Evolutionary conservation across 1,140 invertebrate genomes (phyloP).

Genomic region (Drosophila auraria): DNA sequence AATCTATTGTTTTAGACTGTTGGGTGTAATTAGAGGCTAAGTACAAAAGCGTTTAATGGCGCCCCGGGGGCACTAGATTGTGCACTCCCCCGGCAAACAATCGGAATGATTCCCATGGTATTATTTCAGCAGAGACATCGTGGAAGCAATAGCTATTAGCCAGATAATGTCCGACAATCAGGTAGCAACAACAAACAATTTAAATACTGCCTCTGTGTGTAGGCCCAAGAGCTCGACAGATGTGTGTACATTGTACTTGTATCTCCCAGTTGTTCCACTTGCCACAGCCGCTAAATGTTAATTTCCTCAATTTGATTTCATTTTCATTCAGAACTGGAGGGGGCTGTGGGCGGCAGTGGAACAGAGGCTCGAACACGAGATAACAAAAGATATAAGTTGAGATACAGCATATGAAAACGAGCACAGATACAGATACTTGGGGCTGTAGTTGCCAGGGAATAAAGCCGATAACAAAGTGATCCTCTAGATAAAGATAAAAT

Average conservation of each 20-base stretch:
- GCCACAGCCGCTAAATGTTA: conserved; percentile 65
- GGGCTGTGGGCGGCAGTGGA: conserved; percentile 6
- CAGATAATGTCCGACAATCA: conserved; percentile 42
- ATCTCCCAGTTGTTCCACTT: conserved; percentile 52
- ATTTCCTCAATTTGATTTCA: conserved; percentile 78
- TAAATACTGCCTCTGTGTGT: conserved; percentile 14
- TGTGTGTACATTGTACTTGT: conserved; percentile 26
- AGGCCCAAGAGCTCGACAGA: conserved; percentile 8
- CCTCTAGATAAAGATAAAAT: conserved; percentile 34
- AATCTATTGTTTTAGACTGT: conserved; percentile 32
- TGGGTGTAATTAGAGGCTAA: conserved; percentile 17
- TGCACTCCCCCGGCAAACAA: conserved; percentile 21
- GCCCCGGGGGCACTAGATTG: conserved; percentile 44
- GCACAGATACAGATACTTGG: conserved; percentile 13
- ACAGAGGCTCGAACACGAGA: conserved; percentile 21
- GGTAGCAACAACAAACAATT: conserved; percentile 48
- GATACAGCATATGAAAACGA: conserved; percentile 4
- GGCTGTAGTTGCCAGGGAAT: conserved; percentile 21
- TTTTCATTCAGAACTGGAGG: conserved; percentile 50
- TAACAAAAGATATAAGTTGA: conserved; percentile 44
- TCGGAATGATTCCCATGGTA: conserved; percentile 15
- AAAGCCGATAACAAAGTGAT: conserved; percentile 20
- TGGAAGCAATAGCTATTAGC: conserved; percentile 22
- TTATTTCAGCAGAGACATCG: conserved; percentile 11
- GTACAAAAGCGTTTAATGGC: conserved; percentile 48